A percentile compares a stretch with the other conserved stretches of the same genome.
Conservation (phyloP, 2,888 invertebrate species). For the Cosmorhoe ocellata region DNA sequence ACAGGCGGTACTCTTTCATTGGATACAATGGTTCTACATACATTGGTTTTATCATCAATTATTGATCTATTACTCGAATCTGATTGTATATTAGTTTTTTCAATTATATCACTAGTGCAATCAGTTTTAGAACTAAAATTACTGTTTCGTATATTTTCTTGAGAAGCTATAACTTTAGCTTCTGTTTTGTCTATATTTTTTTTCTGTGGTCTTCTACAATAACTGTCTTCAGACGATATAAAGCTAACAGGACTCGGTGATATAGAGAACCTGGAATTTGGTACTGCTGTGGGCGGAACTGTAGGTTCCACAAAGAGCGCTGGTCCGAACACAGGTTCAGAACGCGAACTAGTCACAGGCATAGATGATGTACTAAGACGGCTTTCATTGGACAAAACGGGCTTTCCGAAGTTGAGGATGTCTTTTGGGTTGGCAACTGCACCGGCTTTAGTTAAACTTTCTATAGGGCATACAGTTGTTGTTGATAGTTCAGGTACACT, state of each 20-base stretch:
- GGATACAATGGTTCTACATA: conserved; percentile 1
- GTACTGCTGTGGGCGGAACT: conserved; percentile 9
- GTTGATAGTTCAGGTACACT: conserved; percentile 13
- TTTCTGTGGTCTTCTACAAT: conserved; percentile 1
- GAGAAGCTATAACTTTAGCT: background rate
- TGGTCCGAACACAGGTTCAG: conserved; percentile 13
- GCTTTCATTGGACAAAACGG: background rate
- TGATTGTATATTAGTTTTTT: background rate
- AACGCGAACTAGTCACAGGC: conserved; percentile 6
- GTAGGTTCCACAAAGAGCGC: conserved; percentile 7
- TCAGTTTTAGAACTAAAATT: background rate
- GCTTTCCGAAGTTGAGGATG: no score
- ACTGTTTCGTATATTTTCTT: conserved; percentile 5
- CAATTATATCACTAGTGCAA: background rate
- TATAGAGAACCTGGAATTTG: conserved; percentile 28
- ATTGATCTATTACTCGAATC: conserved; percentile 1
- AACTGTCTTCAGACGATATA: background rate
- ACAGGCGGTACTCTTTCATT: background rate
- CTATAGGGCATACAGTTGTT: conserved; percentile 2
- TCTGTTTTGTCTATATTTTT: background rate
- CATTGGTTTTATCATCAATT: background rate
- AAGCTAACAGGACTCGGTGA: conserved; percentile 25
- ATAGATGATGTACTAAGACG: background rate
- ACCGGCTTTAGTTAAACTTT: background rate
- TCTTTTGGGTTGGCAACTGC: no score